Conservation (phyloP, 2,797 vertebrate genomes). For the Sebastes kiyomatsui region DNA sequence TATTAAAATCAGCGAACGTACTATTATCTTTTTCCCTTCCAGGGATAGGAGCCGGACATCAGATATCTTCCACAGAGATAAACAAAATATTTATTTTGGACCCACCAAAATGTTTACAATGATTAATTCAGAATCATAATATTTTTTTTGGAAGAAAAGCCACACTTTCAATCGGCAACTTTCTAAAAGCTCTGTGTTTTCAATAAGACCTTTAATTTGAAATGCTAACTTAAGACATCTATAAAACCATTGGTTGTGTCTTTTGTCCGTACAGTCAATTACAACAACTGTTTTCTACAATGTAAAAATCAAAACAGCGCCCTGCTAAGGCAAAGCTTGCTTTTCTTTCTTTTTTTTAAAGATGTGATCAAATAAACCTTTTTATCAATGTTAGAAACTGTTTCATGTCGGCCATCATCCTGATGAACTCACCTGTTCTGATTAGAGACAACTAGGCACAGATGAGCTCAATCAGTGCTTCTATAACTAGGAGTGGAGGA, state of each 20-base stretch:
- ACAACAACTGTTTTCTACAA: neutral
- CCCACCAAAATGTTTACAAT: too few species aligned
- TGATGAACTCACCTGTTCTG: too few species aligned
- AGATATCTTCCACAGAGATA: too few species aligned
- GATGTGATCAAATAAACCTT: constrained; percentile 67
- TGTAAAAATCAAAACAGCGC: neutral
- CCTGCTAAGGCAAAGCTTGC: neutral
- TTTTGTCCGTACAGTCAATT: neutral
- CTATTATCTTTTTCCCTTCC: neutral
- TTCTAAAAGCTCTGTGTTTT: too few species aligned
- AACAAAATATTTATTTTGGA: too few species aligned
- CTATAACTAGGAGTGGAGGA: neutral
- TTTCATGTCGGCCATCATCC: too few species aligned
- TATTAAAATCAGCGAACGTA: neutral
- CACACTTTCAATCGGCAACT: too few species aligned
- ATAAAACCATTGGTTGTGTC: neutral
- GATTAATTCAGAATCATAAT: too few species aligned
- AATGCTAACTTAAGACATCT: neutral
- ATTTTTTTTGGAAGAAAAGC: too few species aligned
- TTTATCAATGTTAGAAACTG: constrained; percentile 9
- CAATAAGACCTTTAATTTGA: neutral
- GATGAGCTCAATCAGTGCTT: neutral
- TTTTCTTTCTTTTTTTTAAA: constrained; percentile 23
- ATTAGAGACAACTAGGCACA: too few species aligned
- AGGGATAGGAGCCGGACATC: neutral